Evolutionary conservation across 1,140 invertebrate species (phyloP), one percentile per base, ranked within the genome.

Genomic region (Hycleus cichorii): DNA sequence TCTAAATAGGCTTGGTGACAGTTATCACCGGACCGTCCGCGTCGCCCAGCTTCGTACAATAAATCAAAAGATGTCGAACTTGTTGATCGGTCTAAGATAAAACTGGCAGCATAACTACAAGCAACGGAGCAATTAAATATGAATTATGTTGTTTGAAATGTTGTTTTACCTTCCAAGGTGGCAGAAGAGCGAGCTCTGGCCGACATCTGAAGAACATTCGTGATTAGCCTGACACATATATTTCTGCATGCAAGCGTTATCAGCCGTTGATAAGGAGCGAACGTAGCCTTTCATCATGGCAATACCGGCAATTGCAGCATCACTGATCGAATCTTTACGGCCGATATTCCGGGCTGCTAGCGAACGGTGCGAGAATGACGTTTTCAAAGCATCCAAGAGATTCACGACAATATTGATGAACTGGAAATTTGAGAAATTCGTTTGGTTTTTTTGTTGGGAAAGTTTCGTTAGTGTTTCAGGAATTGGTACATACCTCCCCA

Each of bases 401-500:
- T 91, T 91, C 65, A 93, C 85, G 24, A 93, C 88, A 74, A 95
- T 90, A 78, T 88, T 90, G 76, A 93, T 90, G 75, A 93, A 91
- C 91, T 94, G 80, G 63, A 76, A 32, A 32, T 32, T 32, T 18
- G 18, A 42, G 10, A 42, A 7, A 42, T 42, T 7, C 11, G 18
- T 18, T 18, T 18, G 18, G 18, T 18, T 18, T 18, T 18, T 18
- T 18, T 18, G 18, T 18, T 18, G 18, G 18, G 18, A 18, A 18
- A 18, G 18, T 18, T 18, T 18, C 18, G 18, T 18, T 18, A 18
- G 1, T 18, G 18, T 18, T 18, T 18, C 18, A 42, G 10, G 26
- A 45, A 12, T 55, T 42, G 25, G 4, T 46, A 68, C 86, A 83
- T 87, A 93, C 91, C 89, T 94, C 89, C 75, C 89, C 88, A 75